Conservation (phyloP, 2,113 vertebrate species). For the Upupa epops region DNA sequence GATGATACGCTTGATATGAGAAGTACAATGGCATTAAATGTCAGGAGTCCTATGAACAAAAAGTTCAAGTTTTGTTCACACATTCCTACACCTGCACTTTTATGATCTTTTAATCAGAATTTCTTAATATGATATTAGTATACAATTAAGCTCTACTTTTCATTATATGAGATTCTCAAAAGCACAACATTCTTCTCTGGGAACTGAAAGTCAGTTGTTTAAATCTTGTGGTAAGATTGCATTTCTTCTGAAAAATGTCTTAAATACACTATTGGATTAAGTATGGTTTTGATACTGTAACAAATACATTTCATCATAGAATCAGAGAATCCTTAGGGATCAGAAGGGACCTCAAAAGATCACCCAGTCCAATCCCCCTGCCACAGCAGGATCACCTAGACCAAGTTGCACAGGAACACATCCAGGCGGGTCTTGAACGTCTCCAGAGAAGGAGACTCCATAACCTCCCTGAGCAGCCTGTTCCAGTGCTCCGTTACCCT, state of each 20-base stretch:
- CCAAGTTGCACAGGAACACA: too few relatives aligned
- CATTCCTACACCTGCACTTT: not conserved
- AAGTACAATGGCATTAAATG: constrained; percentile 53
- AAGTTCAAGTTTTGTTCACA: constrained; percentile 26
- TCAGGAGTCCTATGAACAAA: not conserved
- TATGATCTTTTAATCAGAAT: not conserved
- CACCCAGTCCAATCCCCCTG: too few relatives aligned
- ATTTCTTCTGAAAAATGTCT: constrained; percentile 14
- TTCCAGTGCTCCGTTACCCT: too few relatives aligned
- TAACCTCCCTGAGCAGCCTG: too few relatives aligned
- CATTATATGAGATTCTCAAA: not conserved
- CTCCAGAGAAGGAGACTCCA: too few relatives aligned
- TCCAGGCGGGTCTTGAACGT: too few relatives aligned
- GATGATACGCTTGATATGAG: constrained; percentile 65
- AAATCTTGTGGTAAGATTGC: not conserved
- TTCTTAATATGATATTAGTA: not conserved
- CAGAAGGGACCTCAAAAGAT: too few relatives aligned
- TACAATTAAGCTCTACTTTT: not conserved
- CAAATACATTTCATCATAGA: too few relatives aligned
- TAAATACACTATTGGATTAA: not conserved
- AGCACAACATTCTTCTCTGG: not conserved
- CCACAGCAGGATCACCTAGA: too few relatives aligned
- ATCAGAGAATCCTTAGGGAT: too few relatives aligned
- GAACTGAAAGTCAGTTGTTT: constrained; percentile 2
- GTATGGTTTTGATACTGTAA: not conserved